A percentile compares a stretch with the other conserved stretches of the same genome.
These are phyloP conservation scores for Elgaria multicarinata DNA, from an alignment of 2,113 vertebrate species.

Conservation along the genomic window DNA sequence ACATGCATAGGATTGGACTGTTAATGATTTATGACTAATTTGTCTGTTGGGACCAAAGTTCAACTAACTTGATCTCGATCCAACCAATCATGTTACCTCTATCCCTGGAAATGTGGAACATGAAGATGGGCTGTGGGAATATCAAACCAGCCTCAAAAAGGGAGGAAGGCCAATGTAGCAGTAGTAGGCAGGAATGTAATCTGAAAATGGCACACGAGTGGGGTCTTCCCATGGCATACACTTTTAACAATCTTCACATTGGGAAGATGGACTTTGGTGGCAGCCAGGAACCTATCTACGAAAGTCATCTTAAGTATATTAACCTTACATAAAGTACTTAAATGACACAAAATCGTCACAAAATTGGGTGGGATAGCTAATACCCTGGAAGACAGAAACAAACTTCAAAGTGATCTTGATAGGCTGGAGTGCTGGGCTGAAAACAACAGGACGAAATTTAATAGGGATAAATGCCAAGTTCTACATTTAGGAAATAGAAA, in stretches of 20 bases:
- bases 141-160: neutral
- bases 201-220: neutral
- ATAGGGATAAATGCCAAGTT: too few species aligned
- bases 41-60: neutral
- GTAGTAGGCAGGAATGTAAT: neutral
- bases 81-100: neutral
- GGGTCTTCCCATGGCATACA: neutral
- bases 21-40: neutral
- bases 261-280: neutral
- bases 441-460: too few species aligned
- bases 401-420: too few species aligned
- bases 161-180: neutral
- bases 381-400: too few species aligned
- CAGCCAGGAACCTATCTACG: neutral
- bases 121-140: neutral
- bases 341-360: too few species aligned
- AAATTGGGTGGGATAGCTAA: too few species aligned
- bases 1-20: too few species aligned
- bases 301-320: too few species aligned
- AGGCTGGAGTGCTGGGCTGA: too few species aligned
- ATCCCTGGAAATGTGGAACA: neutral
- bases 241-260: neutral
- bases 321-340: too few species aligned
- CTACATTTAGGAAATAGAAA: too few species aligned
- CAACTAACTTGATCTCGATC: neutral